phyloP scores from a whole-genome alignment of 2,797 vertebrate species.

The Dermochelys coriacea region DNA sequence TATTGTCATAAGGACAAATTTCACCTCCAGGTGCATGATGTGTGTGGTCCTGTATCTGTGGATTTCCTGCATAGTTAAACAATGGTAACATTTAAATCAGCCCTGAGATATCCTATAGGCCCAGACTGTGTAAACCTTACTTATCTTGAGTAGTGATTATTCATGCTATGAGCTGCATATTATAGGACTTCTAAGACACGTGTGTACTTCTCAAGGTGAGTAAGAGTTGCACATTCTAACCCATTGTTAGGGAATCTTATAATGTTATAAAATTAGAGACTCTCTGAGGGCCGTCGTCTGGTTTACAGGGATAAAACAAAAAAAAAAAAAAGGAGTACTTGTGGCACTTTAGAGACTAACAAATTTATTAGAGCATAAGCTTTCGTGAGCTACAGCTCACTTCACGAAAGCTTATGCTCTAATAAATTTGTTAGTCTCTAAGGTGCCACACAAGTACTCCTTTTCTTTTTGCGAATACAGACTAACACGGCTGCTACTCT shows the following conservation, averaged over 20 bases:
- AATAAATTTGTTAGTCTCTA: too few relatives aligned
- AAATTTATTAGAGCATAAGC: too few relatives aligned
- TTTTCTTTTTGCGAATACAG: too few relatives aligned
- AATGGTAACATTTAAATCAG: not conserved
- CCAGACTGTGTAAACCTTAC: not conserved
- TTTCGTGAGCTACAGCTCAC: too few relatives aligned
- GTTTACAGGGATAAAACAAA: not conserved
- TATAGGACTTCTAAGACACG: not conserved
- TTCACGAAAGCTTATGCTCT: too few relatives aligned
- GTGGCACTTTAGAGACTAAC: too few relatives aligned
- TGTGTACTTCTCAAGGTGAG: not conserved
- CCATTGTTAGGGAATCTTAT: accelerated
- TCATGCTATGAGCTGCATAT: not conserved
- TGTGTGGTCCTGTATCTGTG: not conserved
- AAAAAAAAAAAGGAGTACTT: not conserved
- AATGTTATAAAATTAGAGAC: not conserved
- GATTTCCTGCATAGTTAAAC: not conserved
- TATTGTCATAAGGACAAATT: not conserved
- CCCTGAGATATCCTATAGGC: not conserved
- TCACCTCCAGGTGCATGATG: not conserved
- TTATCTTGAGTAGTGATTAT: not conserved
- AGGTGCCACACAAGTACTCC: too few relatives aligned
- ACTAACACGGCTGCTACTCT: too few relatives aligned
- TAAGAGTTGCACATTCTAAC: not conserved
- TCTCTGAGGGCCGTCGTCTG: not conserved